Evolutionary conservation across 2,113 vertebrate genomes (phyloP).

Genomic region (Misgurnus mizolepis): DNA sequence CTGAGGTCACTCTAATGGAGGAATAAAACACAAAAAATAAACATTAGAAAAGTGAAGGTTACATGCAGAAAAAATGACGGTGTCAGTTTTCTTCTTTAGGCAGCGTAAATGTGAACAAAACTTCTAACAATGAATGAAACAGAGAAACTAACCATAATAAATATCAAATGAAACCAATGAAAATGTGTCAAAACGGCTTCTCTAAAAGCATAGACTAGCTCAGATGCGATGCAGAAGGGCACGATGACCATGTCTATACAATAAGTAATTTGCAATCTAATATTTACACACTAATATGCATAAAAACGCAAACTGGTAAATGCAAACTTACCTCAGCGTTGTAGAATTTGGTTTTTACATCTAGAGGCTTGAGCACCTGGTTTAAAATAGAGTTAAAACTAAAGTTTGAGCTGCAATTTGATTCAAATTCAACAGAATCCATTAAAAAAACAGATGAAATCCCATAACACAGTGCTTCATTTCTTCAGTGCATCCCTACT

Average conservation of each 20-base stretch:
- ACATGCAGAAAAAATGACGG: constrained; percentile 88
- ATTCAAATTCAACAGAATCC: constrained; percentile 48
- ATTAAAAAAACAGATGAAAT: background rate
- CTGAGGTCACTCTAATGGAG: constrained; percentile 99
- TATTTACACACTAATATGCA: background rate
- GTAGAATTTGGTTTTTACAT: constrained; percentile 99
- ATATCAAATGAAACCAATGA: constrained; percentile 17
- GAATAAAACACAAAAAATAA: constrained; percentile 89
- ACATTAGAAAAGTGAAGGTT: constrained; percentile 92
- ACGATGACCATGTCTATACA: background rate
- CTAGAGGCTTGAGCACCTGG: constrained; percentile 96
- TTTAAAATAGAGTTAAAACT: constrained; percentile 78
- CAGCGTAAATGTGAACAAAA: constrained; percentile 45
- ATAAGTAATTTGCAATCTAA: background rate
- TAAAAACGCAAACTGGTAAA: background rate
- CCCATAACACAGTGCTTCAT: background rate
- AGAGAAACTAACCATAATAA: constrained; percentile 4
- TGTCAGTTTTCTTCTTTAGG: constrained; percentile 51
- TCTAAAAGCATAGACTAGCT: constrained; percentile 25
- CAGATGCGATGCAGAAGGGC: constrained; percentile 1
- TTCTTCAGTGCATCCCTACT: background rate
- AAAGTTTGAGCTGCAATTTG: constrained; percentile 64
- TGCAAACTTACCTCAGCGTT: constrained; percentile 90
- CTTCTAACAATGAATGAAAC: constrained; percentile 37
- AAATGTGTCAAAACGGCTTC: constrained; percentile 5